Base-by-base conservation (phyloP, 1,140 invertebrate genomes). In the Sminthurides bifidus region DNA sequence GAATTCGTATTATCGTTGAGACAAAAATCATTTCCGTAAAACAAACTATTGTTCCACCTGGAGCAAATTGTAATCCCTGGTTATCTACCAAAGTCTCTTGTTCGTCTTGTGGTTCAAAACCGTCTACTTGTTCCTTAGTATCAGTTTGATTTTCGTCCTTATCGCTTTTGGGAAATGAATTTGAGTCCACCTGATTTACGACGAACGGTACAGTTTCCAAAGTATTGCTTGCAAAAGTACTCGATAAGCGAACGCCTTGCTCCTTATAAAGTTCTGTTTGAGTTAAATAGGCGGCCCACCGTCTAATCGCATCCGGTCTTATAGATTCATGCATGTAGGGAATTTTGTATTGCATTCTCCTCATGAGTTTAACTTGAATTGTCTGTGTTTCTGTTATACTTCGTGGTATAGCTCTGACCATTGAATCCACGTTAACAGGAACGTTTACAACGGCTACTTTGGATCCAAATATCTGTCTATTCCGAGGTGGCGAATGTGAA, bases 401-500 rank as follows among this genome's bases (percentile, higher is more conserved):
- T 17, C 53, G 8, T 0, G 53, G 53, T 12, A 55, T 17, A 1
- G 49, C 24, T 0, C 2, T 37, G 0, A 37, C 27, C 1, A 24
- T 35, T 2, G 33, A 21, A 19, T 55, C 31, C 12, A 55, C 17
- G 2, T 27, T 21, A 27, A 48, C 37, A 14, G 49, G 6, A n/a
- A 55, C 29, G 23, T 55, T 55, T 1, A 55, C 44, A 0, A 55
- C 53, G 44, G 44, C 60, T 37, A 52, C 48, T 60, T 54, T 45
- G 58, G 52, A 44, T 54, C 56, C 52, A 51, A 44, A 37, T 59
- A 46, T 37, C 38, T 41, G 21, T 43, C 21, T 26, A 64, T 29
- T 33, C 66, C 66, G 29, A 56, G 54, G 40, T 64, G 65, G 45
- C 65, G 60, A 6, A 54, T 35, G 14, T 59, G 63, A 61, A 67